These are phyloP conservation scores for Rhynchonycteris naso DNA, from an alignment of 2,797 vertebrate genomes.

Conservation along the genomic window DNA sequence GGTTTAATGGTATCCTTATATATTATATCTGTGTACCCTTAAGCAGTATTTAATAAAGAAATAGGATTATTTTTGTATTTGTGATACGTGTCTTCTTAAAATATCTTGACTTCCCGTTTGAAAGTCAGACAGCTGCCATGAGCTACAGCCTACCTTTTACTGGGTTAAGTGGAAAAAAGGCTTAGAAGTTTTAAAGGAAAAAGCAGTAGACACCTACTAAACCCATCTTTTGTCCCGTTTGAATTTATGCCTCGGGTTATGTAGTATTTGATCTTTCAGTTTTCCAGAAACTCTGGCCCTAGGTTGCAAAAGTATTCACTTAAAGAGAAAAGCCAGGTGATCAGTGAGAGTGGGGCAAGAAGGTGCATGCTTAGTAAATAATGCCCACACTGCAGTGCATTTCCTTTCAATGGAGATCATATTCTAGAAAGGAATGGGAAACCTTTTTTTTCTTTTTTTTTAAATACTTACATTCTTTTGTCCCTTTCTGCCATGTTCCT, in stretches of 20 bases:
- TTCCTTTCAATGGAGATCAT: constrained; percentile 25
- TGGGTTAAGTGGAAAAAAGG: constrained; percentile 22
- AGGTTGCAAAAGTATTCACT: background rate
- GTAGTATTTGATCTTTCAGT: background rate
- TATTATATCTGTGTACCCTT: background rate
- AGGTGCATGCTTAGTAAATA: background rate
- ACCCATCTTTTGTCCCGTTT: background rate
- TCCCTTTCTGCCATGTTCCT: background rate
- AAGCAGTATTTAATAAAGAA: constrained; percentile 6
- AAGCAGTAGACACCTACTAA: background rate
- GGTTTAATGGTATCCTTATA: constrained; percentile 20
- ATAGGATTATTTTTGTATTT: background rate
- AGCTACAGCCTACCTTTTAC: background rate
- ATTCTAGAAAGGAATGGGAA: constrained; percentile 9
- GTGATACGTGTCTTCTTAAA: constrained; percentile 1
- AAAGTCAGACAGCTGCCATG: constrained; percentile 24
- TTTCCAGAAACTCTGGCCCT: constrained; percentile 35
- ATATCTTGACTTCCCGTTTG: background rate
- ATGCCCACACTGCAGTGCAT: background rate
- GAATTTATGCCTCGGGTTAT: constrained; percentile 4
- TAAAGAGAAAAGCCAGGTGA: background rate
- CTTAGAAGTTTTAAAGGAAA: constrained; percentile 44
- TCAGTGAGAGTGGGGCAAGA: background rate
- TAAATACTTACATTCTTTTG: background rate
- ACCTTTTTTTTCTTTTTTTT: background rate